These are phyloP conservation scores for Trichonephila clavipes DNA, from an alignment of 1,140 invertebrate genomes.

Conservation along the genomic window DNA sequence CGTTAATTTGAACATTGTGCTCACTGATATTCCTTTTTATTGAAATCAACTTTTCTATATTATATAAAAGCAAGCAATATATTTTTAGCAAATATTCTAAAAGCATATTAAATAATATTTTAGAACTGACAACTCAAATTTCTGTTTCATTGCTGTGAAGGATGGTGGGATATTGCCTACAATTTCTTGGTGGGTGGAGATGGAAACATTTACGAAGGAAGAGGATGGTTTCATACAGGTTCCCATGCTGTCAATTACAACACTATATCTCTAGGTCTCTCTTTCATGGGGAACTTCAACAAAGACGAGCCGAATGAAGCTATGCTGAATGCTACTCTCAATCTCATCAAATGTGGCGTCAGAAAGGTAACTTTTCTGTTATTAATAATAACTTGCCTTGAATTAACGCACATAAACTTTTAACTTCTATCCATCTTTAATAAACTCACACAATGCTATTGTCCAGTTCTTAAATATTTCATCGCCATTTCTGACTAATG, in stretches of 20 bases:
- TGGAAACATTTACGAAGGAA: conserved; percentile 76
- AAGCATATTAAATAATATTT: neutral
- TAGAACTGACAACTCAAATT: neutral
- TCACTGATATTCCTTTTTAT: too few relatives aligned
- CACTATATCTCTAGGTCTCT: conserved; percentile 75
- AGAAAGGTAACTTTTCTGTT: conserved; percentile 27
- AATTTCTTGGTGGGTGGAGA: conserved; percentile 68
- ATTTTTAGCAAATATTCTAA: neutral
- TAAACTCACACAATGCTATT: too few relatives aligned
- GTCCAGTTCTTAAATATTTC: too few relatives aligned
- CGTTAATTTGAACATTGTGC: too few relatives aligned
- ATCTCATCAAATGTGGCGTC: conserved; percentile 56
- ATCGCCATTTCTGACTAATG: too few relatives aligned
- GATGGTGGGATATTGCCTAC: conserved; percentile 71
- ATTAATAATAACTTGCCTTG: too few relatives aligned
- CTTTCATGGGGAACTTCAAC: conserved; percentile 78
- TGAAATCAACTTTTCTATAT: too few relatives aligned
- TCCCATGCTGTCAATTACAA: conserved; percentile 76
- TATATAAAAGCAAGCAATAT: too few relatives aligned
- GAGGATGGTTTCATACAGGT: conserved; percentile 75
- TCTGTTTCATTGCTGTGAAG: conserved; percentile 44
- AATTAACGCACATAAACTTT: too few relatives aligned
- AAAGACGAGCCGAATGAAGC: conserved; percentile 59
- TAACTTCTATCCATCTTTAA: too few relatives aligned
- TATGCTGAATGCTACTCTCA: conserved; percentile 41